Percentiles rank a stretch among this genome's conserved stretches.
Conservation (phyloP, 2,888 invertebrate species). For the Ditylenchus weischeri region DNA sequence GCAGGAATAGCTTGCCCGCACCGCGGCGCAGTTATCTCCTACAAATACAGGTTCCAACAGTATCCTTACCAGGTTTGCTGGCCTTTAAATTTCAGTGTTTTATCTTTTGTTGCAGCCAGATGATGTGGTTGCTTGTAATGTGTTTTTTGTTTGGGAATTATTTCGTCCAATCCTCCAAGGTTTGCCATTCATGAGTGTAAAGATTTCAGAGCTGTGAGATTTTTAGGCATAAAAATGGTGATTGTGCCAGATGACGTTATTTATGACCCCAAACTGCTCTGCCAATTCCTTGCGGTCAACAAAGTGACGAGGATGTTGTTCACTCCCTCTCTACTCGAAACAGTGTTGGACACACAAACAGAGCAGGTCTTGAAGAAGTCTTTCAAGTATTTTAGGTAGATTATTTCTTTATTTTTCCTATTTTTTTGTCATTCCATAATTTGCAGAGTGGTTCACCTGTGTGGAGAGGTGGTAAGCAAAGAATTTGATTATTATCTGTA, state of each 20-base stretch:
- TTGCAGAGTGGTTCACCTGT: constrained; percentile 56
- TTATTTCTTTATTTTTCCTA: neutral
- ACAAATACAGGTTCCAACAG: constrained; percentile 58
- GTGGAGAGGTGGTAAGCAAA: constrained; percentile 60
- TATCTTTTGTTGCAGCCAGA: constrained; percentile 19
- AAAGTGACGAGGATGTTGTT: constrained; percentile 61
- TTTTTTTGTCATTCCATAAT: neutral
- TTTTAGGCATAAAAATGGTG: constrained; percentile 59
- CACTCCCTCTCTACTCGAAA: constrained; percentile 61
- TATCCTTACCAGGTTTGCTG: constrained; percentile 55
- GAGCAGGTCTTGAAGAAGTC: constrained; percentile 19
- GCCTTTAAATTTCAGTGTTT: too few relatives aligned
- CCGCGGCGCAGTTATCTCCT: constrained; percentile 61
- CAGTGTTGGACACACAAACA: constrained; percentile 56
- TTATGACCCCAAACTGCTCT: constrained; percentile 60
- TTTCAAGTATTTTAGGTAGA: constrained; percentile 30
- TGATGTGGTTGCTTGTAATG: constrained; percentile 60
- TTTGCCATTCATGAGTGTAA: constrained; percentile 17
- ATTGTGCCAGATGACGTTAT: constrained; percentile 61
- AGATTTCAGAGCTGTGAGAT: neutral
- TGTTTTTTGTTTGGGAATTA: constrained; percentile 63
- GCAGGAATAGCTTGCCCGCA: constrained; percentile 61
- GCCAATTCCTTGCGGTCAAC: constrained; percentile 56
- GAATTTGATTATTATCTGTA: too few relatives aligned
- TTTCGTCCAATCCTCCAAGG: constrained; percentile 61